These are phyloP conservation scores for Apteryx mantelli DNA, from an alignment of 2,113 vertebrate species.

Conservation along the genomic window DNA sequence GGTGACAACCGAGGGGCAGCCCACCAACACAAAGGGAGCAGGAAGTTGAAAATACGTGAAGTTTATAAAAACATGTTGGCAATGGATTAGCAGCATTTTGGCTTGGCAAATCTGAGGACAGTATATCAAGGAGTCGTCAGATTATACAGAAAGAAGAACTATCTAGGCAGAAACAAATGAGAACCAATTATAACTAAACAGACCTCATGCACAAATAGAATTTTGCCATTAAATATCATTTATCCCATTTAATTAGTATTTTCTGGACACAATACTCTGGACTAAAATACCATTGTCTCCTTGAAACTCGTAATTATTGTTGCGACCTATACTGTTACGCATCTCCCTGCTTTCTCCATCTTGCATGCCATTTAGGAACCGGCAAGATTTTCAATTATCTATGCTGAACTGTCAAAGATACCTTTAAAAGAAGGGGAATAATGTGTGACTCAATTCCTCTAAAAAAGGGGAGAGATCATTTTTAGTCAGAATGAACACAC, in stretches of 20 bases:
- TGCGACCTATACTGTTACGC: conserved; percentile 64
- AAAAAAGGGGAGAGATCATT: conserved; percentile 80
- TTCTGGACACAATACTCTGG: conserved; percentile 79
- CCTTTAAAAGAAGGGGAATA: conserved; percentile 83
- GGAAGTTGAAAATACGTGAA: background rate
- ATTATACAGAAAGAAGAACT: conserved; percentile 54
- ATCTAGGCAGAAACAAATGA: conserved; percentile 73
- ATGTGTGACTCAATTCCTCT: conserved; percentile 82
- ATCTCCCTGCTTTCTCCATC: conserved; percentile 65
- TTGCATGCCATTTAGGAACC: conserved; percentile 70
- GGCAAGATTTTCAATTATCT: conserved; percentile 83
- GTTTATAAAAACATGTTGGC: background rate
- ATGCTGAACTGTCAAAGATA: conserved; percentile 78
- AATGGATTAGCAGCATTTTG: conserved; percentile 20
- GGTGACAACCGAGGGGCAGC: background rate
- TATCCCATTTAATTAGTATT: conserved; percentile 84
- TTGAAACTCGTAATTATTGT: conserved; percentile 81
- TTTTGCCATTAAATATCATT: conserved; percentile 82
- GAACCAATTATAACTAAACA: conserved; percentile 79
- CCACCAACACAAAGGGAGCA: background rate
- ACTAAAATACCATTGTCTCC: conserved; percentile 73
- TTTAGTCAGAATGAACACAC: conserved; percentile 82
- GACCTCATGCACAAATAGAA: conserved; percentile 73
- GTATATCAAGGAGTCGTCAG: conserved; percentile 55
- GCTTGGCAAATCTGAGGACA: background rate